phyloP scores from a whole-genome alignment of 2,113 vertebrate genomes.

The Gasterosteus aculeatus region DNA sequence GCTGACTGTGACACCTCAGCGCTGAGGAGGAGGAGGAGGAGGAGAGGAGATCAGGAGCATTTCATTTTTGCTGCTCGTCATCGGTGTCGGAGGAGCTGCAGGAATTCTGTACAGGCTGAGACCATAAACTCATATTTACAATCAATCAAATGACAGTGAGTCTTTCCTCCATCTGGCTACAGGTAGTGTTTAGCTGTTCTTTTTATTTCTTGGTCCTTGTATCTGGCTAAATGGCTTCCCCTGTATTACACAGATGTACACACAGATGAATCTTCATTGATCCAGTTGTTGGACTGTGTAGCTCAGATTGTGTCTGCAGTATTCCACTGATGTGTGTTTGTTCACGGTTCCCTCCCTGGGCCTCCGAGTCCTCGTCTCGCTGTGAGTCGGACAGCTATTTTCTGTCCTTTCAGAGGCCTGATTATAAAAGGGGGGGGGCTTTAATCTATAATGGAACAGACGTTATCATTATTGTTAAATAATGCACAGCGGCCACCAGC shows the following conservation, averaged over 20 bases:
- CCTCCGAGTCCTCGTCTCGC: constrained; percentile 11
- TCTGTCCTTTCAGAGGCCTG: constrained; percentile 63
- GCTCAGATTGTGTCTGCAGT: not conserved
- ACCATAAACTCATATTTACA: too few relatives aligned
- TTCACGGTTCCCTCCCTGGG: not conserved
- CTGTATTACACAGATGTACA: not conserved
- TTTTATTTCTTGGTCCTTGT: not conserved
- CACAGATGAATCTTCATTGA: not conserved
- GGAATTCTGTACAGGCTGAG: constrained; percentile 7
- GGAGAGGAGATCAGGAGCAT: constrained; percentile 55
- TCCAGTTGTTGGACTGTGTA: not conserved
- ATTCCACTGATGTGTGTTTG: not conserved
- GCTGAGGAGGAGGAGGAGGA: constrained; percentile 15
- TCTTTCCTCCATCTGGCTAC: too few relatives aligned
- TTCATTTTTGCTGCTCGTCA: constrained; percentile 58
- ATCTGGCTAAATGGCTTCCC: not conserved
- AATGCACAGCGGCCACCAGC: constrained; percentile 78
- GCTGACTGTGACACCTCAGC: constrained; percentile 54
- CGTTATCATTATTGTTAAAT: constrained; percentile 83
- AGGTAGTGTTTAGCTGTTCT: too few relatives aligned
- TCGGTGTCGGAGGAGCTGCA: constrained; percentile 29
- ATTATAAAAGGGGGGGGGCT: constrained; percentile 67
- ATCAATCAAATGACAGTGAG: too few relatives aligned
- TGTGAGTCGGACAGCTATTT: constrained; percentile 26
- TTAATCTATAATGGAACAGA: constrained; percentile 83